phyloP scores from a whole-genome alignment of 1,140 invertebrate species.

The Bombus impatiens region DNA sequence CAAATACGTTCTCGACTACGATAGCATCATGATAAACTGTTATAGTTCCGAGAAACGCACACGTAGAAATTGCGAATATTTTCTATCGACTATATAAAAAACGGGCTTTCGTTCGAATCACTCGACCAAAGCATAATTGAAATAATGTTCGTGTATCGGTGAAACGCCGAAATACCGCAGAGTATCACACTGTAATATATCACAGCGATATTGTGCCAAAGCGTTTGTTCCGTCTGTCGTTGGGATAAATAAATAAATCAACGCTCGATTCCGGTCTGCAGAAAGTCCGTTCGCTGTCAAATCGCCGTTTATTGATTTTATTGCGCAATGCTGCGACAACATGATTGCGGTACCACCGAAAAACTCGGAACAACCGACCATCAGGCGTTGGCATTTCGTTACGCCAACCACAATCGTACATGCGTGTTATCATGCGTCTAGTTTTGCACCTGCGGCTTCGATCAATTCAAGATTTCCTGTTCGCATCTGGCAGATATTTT shows the following conservation, averaged over 20 bases:
- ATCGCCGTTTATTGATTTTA: constrained; percentile 47
- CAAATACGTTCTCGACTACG: too few species aligned
- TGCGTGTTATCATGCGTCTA: constrained; percentile 42
- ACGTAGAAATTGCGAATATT: neutral
- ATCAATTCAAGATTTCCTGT: constrained; percentile 2
- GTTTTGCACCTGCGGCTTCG: constrained; percentile 29
- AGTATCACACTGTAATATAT: neutral
- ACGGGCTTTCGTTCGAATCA: too few species aligned
- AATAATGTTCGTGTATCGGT: neutral
- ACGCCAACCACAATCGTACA: constrained; percentile 32
- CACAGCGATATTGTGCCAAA: constrained; percentile 5
- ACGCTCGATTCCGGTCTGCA: neutral
- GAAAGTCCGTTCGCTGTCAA: constrained; percentile 23
- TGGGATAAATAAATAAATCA: constrained; percentile 38
- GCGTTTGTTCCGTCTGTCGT: constrained; percentile 5
- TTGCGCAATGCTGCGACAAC: constrained; percentile 52
- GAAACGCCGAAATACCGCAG: neutral
- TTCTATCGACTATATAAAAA: neutral
- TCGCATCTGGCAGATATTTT: neutral
- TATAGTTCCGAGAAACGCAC: too few species aligned
- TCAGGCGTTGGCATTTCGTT: constrained; percentile 16
- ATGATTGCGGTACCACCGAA: constrained; percentile 17
- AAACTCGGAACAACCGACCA: constrained; percentile 20
- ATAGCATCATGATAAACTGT: too few species aligned
- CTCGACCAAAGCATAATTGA: neutral